These are phyloP conservation scores for Bombus confusus DNA, from an alignment of 1,140 invertebrate species.

Conservation along the genomic window DNA sequence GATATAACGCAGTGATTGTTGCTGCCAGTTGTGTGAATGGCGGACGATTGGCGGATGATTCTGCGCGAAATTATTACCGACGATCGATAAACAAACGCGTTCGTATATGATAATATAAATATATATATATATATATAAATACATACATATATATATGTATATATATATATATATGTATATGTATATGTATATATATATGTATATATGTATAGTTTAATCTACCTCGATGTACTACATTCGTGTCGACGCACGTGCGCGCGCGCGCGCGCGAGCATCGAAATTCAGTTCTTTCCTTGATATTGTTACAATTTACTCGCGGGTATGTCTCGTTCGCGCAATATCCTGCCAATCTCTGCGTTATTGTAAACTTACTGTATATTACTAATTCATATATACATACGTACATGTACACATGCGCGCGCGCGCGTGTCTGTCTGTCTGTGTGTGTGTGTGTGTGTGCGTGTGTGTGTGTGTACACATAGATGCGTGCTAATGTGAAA, in stretches of 20 bases:
- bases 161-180: not conserved
- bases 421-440: constrained; percentile 68
- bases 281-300: constrained; percentile 23
- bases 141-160: too few species aligned
- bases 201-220: constrained; percentile 35
- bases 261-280: constrained; percentile 3
- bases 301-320: constrained; percentile 1
- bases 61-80: constrained; percentile 25
- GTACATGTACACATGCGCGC: constrained; percentile 42
- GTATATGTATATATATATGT: not conserved
- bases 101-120: not conserved
- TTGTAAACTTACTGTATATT: constrained; percentile 79
- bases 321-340: constrained; percentile 42
- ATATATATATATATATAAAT: not conserved
- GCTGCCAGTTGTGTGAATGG: constrained; percentile 43
- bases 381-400: constrained; percentile 74
- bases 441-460: constrained; percentile 58
- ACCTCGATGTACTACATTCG: constrained; percentile 31
- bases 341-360: constrained; percentile 57
- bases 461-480: constrained; percentile 60
- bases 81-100: constrained; percentile 10
- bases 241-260: not conserved
- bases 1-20: constrained; percentile 48
- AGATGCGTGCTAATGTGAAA: constrained; percentile 63
- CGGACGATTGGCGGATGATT: constrained; percentile 36